Evolutionary conservation across 2,888 invertebrate species (phyloP).

Genomic region (Alentia gelatinosa): DNA sequence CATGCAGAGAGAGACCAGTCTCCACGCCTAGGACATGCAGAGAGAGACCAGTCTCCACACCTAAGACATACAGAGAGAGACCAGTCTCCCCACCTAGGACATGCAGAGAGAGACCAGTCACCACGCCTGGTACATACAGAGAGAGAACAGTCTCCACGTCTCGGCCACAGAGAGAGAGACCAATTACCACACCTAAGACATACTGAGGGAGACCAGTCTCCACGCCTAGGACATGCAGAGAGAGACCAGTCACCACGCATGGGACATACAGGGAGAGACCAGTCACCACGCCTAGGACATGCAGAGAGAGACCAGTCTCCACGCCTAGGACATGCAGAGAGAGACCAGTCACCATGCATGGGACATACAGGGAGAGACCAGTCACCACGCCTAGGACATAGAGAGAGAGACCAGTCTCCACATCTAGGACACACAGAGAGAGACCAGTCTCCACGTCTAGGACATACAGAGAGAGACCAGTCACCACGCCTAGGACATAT

Average conservation of each 20-base stretch:
- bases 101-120: not conserved
- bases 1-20: not conserved
- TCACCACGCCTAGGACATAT: not conserved
- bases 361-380: not conserved
- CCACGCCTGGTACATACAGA: not conserved
- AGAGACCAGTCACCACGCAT: not conserved
- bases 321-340: not conserved
- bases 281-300: not conserved
- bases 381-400: not conserved
- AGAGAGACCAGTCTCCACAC: not conserved
- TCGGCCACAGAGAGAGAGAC: not conserved
- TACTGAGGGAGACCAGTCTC: not conserved
- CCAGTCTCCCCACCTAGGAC: not conserved
- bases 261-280: not conserved
- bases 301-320: not conserved
- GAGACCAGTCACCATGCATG: not conserved
- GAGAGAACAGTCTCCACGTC: not conserved
- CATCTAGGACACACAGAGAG: not conserved
- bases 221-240: not conserved
- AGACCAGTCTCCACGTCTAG: not conserved
- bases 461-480: not conserved
- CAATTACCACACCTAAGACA: not conserved
- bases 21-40: not conserved
- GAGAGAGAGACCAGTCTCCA: not conserved
- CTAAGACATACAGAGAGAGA: not conserved